Conservation (phyloP, 1,140 invertebrate genomes). For the Drosophila dunni region DNA sequence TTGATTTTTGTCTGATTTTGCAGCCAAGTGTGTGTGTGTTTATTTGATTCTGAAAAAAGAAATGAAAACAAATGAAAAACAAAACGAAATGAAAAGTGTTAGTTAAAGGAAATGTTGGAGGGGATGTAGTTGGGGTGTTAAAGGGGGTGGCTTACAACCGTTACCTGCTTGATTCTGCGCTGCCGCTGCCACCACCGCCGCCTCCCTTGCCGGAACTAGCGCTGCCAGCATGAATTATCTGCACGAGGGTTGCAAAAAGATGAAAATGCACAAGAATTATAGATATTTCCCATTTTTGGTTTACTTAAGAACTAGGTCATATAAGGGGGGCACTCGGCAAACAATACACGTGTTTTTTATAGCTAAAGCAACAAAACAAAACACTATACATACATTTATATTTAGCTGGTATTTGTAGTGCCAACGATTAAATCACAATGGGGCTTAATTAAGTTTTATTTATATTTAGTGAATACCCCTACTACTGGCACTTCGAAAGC, state of each 20-base stretch:
- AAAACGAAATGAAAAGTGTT: slow-evolving; percentile 55
- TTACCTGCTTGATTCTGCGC: slow-evolving; percentile 78
- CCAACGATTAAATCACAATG: slow-evolving; percentile 36
- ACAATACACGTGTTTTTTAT: not conserved
- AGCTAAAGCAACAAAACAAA: not conserved
- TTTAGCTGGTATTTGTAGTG: slow-evolving; percentile 52
- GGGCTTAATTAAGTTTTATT: slow-evolving; percentile 26
- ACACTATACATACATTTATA: not conserved
- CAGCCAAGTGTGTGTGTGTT: slow-evolving; percentile 64
- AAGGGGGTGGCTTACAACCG: not conserved
- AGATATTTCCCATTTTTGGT: slow-evolving; percentile 9
- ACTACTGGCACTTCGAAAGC: not conserved
- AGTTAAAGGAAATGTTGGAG: slow-evolving; percentile 1
- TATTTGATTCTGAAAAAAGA: slow-evolving; percentile 78
- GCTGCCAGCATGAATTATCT: slow-evolving; percentile 84
- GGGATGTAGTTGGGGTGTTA: not conserved
- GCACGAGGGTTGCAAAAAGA: slow-evolving; percentile 36
- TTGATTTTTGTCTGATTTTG: slow-evolving; percentile 34
- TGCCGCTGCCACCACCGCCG: slow-evolving; percentile 26
- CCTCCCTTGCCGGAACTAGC: slow-evolving; percentile 57
- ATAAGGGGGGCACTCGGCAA: not conserved
- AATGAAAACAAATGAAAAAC: slow-evolving; percentile 63
- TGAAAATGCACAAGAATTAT: slow-evolving; percentile 19
- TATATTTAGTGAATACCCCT: slow-evolving; percentile 35
- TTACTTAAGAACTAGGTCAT: slow-evolving; percentile 1